Evolutionary conservation across 2,888 invertebrate genomes (phyloP), one percentile per base, ranked within the genome.

Genomic region (Eristalis tenax): DNA sequence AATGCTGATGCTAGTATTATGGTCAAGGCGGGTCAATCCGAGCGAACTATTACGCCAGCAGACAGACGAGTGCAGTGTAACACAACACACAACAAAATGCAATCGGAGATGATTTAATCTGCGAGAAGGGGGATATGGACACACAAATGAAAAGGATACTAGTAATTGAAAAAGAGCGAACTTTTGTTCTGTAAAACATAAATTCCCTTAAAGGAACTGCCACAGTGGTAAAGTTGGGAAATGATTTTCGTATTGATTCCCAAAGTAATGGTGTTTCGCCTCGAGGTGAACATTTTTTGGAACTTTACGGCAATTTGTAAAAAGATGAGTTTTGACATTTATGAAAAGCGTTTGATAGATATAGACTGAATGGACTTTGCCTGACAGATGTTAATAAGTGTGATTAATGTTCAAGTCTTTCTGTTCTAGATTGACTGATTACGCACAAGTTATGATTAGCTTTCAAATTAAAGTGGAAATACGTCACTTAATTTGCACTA

Each of bases 91-190:
- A 70, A 70, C 59, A 70, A 59, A 70, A 70, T 70, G 70, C 70
- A 70, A 71, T 61, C 61, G 59, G 71, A 40, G 40, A 71, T 61
- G 59, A 63, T 61, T 59, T 71, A 61, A 71, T 71, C 71, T 61
- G 40, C 61, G 61, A 18, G 61, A 61, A 71, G 40, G 61, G 61
- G 61, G 61, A 71, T 61, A 40, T 26, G 28, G 38, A 43, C 28
- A 61, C 71, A 38, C 43, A 43, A 61, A 59, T 71, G 61, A 61
- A 71, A 61, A 71, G 71, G 71, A 40, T 71, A 61, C 40, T 43
- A 71, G 59, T 71, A 71, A 71, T 71, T 71, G 61, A 61, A 71
- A 71, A 61, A 71, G 28, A 61, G 26, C 40, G 28, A 71, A 61
- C 71, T 61, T 61, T 28, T 40, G 61, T 61, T 61, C 57, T 70